Base-by-base conservation (phyloP, 2,888 invertebrate genomes). In the Agrotis exclamationis region DNA sequence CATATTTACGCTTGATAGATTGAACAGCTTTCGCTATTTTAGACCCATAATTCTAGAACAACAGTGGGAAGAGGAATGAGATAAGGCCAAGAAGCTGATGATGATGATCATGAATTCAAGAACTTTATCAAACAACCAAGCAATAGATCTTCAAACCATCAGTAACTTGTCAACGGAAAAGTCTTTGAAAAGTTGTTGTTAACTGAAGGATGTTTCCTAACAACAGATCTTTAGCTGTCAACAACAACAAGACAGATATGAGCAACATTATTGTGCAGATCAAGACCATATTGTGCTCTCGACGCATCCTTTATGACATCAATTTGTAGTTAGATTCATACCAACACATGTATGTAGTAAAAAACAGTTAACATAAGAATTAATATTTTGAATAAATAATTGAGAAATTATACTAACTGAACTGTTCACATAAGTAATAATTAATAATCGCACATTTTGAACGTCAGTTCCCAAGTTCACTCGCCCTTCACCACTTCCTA, bases 201-300 rank as follows among this genome's bases (percentile, higher is more conserved):
- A 2, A 24, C 11, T 45, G 20, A 53, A 65, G 68, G 48, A 79
- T 79, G 79, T 79, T 72, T 63, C 57, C 9, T 39, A 76, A 76
- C 56, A 76, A 65, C 76, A 62, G 24, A 48, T 76, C 18, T 80
- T 68, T 65, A 73, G 64, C 47, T 75, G 63, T 73, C 63, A 72
- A 79, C 72, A 76, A 51, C 56, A 67, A 72, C 62, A 72, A 54
- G 14, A 24, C 50, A 65, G 62, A 48, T 73, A 76, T 76, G 72
- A 66, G 58, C 58, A 80, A 80, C 73, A 72, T 48, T 80, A 68
- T 80, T 79, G 66, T 76, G 16, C 58, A 68, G 50, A 71, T 64
- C 28, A 54, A 70, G 51, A 70, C 13, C 57, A 51, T 48, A 62
- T 70, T 76, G 45, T 74, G 16, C 24, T 72, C 44, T 60, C 33